phyloP scores from a whole-genome alignment of 2,797 vertebrate species.

The Muscicapa striata region DNA sequence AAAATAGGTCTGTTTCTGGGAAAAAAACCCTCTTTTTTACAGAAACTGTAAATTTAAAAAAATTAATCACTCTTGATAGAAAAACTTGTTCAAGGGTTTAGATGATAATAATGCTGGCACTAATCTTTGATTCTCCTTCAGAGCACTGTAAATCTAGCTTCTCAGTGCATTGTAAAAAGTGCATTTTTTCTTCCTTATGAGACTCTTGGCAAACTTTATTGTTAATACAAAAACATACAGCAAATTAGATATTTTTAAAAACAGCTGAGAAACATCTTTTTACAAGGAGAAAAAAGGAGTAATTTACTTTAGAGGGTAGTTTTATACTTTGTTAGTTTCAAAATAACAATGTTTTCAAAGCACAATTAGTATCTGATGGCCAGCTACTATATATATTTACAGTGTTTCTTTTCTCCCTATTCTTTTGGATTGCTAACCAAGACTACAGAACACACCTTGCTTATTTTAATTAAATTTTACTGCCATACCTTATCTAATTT shows the following conservation, averaged over 20 bases:
- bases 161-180: background rate
- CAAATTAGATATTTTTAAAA: background rate
- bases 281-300: background rate
- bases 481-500: background rate
- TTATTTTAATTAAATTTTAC: background rate
- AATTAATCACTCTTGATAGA: background rate
- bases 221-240: background rate
- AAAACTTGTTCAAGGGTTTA: background rate
- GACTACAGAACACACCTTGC: background rate
- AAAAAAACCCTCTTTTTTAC: background rate
- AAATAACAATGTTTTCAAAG: background rate
- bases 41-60: background rate
- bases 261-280: background rate
- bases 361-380: background rate
- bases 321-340: background rate
- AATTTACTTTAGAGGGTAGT: background rate
- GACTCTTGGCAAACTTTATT: background rate
- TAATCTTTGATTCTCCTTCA: background rate
- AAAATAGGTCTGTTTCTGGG: background rate
- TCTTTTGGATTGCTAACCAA: background rate
- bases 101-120: background rate
- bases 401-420: background rate
- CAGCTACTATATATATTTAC: background rate
- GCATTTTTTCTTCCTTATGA: background rate
- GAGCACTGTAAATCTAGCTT: conserved; percentile 7